Percentiles rank a stretch among this genome's conserved stretches.
Conservation (phyloP, 2,113 vertebrate species). For the Oophaga pumilio region DNA sequence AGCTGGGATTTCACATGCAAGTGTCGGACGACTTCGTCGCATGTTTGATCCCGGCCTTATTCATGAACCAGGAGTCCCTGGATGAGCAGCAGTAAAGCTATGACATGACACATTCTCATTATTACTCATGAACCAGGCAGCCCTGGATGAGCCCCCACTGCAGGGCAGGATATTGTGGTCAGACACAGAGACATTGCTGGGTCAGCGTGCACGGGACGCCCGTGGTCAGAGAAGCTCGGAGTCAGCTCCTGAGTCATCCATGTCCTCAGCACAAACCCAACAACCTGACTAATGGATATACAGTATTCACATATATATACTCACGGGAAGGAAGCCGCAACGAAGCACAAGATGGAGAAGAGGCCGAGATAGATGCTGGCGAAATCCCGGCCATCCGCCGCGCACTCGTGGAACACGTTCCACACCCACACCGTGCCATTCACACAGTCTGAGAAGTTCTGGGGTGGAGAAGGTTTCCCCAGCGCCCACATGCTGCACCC, state of each 20-base stretch:
- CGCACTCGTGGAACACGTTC: slow-evolving; percentile 81
- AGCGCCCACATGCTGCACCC: neutral
- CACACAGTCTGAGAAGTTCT: slow-evolving; percentile 81
- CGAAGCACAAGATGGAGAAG: slow-evolving; percentile 87
- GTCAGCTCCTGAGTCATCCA: neutral
- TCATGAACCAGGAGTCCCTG: too few species aligned
- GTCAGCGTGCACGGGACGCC: neutral
- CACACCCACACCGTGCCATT: slow-evolving; percentile 87
- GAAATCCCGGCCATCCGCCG: slow-evolving; percentile 80
- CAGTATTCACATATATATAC: slow-evolving; percentile 59
- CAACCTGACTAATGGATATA: neutral
- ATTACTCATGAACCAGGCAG: too few species aligned
- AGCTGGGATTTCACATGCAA: too few species aligned
- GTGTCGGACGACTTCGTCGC: too few species aligned
- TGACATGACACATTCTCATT: too few species aligned
- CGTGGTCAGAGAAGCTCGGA: neutral
- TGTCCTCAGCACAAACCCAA: neutral
- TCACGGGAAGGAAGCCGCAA: slow-evolving; percentile 88
- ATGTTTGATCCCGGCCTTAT: too few species aligned
- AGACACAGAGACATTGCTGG: neutral
- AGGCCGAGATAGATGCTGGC: slow-evolving; percentile 86
- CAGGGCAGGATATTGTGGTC: too few species aligned
- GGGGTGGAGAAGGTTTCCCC: rapidly evolving
- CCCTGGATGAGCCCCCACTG: too few species aligned
- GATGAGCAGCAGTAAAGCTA: too few species aligned